phyloP scores from a whole-genome alignment of 2,888 invertebrate genomes.

The Colletes collaris region DNA sequence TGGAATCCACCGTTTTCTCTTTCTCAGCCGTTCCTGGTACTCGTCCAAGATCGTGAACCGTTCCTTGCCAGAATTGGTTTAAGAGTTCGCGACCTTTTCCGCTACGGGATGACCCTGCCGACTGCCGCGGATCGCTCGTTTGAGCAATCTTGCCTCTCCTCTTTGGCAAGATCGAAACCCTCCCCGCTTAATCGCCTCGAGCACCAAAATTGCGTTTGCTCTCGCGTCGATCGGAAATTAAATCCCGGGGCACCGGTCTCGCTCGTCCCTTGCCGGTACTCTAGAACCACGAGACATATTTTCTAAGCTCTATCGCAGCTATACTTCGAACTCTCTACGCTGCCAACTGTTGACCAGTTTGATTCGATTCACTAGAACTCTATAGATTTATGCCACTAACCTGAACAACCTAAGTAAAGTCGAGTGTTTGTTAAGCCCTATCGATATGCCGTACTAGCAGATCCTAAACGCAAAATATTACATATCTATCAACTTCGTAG shows the following conservation, averaged over 20 bases:
- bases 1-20: slow-evolving; percentile 35
- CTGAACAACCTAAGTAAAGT: no score
- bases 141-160: slow-evolving; percentile 43
- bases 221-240: slow-evolving; percentile 45
- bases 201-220: slow-evolving; percentile 50
- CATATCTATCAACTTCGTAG: no score
- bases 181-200: slow-evolving; percentile 34
- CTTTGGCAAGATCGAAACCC: slow-evolving; percentile 51
- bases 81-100: slow-evolving; percentile 67
- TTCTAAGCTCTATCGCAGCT: no score
- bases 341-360: no score
- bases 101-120: slow-evolving; percentile 54
- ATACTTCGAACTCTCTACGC: no score
- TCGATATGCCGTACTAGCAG: no score
- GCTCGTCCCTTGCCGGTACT: neutral
- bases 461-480: no score
- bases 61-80: slow-evolving; percentile 63
- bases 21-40: slow-evolving; percentile 59
- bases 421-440: no score
- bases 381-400: no score
- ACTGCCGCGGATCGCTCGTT: slow-evolving; percentile 53
- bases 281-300: neutral
- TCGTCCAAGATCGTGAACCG: slow-evolving; percentile 65
- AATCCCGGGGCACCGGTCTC: slow-evolving; percentile 26
- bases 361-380: no score